Evolutionary conservation across 2,113 vertebrate species (phyloP), one percentile per base, ranked within the genome.

Genomic region (Macrotis lagotis): DNA sequence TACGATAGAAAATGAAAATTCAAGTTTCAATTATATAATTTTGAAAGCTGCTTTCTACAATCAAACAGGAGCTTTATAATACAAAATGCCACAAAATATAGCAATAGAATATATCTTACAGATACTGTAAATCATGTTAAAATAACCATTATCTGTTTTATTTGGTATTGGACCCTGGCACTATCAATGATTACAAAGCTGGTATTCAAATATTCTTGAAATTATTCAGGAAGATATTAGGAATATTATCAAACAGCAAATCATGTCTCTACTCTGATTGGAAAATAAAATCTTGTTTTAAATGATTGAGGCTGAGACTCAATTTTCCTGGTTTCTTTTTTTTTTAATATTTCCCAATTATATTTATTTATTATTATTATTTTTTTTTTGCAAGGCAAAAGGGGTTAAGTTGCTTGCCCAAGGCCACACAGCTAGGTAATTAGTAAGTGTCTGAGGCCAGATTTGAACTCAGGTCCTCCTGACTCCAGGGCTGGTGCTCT

Each of bases 1-100:
- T 99, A 98, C 44, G 96, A 95, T 19, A 93, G 50, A n/a, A 97
- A 90, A 91, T 49, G 24, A 90, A 91, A 94, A 24, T 11, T 44
- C 50, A 94, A 16, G 51, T 51, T 88, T 0, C 50, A 48, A 74
- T n/a, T 66, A 31, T 92, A 91, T 96, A 51, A 51, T 91, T 19
- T 53, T 28, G 89, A 53, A 91, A 96, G 88, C 44, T 25, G 28
- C 25, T 92, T 91, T 19, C 47, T 91, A 92, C 91, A 88, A 51
- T 91, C 28, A 91, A 91, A 48, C 0, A 48, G 11, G 66, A 22
- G 66, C 16, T 83, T 83, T 83, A 83, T 7, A 44, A 83, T 83
- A 83, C 16, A 44, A 44, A 83, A 16, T 83, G 16, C 19, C 22
- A 16, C 16, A 83, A 83, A 44, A 6, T 14, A 16, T 37, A 66